Evolutionary conservation across 1,140 invertebrate genomes (phyloP).

Genomic region (Drosophila sproati): DNA sequence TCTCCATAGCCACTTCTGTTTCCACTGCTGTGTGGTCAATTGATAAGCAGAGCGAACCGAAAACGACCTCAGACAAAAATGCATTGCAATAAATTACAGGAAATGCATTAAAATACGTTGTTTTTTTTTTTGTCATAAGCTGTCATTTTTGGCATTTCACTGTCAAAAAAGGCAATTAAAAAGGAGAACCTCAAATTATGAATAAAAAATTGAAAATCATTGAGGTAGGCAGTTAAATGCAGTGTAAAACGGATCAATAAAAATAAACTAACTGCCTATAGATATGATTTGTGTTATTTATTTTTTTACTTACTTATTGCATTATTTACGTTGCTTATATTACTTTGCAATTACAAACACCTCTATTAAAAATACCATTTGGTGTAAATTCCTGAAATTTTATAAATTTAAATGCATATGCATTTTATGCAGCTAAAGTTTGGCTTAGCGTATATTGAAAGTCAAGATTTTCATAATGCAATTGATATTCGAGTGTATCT

Average conservation of each 20-base stretch:
- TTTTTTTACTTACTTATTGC: neutral
- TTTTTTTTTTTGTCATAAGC: slow-evolving; percentile 79
- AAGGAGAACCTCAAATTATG: slow-evolving; percentile 27
- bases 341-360: too few relatives aligned
- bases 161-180: slow-evolving; percentile 55
- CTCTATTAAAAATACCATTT: too few relatives aligned
- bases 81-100: slow-evolving; percentile 73
- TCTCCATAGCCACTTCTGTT: neutral
- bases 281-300: neutral
- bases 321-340: too few relatives aligned
- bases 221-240: neutral
- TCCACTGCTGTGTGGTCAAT: slow-evolving; percentile 41
- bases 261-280: neutral
- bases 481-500: too few relatives aligned
- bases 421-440: too few relatives aligned
- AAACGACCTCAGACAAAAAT: slow-evolving; percentile 54
- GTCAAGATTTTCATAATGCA: too few relatives aligned
- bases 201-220: slow-evolving; percentile 5
- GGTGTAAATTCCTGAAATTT: too few relatives aligned
- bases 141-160: slow-evolving; percentile 49
- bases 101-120: slow-evolving; percentile 71
- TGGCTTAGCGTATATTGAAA: too few relatives aligned
- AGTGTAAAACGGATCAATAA: neutral
- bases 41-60: slow-evolving; percentile 59
- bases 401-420: too few relatives aligned